Conservation (phyloP, 2,797 vertebrate genomes). For the Malacoctenus gilli region DNA sequence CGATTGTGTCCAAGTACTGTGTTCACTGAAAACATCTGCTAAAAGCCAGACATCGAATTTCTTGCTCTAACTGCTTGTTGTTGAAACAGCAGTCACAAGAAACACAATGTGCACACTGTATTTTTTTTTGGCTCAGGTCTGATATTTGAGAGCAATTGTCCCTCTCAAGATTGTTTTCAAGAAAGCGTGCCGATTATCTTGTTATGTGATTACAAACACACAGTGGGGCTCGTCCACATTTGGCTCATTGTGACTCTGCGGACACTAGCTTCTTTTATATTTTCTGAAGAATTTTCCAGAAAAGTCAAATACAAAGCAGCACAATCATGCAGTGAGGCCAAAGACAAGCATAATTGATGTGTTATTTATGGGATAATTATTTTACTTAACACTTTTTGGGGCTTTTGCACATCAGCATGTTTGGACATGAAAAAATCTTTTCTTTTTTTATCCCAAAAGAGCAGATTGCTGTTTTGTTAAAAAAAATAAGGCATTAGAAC, state of each 20-base stretch:
- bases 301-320: conserved; percentile 9
- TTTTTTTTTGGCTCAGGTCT: conserved; percentile 25
- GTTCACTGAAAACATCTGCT: too few species aligned
- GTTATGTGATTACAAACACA: conserved; percentile 68
- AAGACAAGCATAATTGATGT: conserved; percentile 53
- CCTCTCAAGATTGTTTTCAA: conserved; percentile 62
- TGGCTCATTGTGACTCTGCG: conserved; percentile 51
- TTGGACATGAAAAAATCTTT: conserved; percentile 19
- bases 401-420: conserved; percentile 14
- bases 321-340: conserved; percentile 36
- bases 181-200: conserved; percentile 60
- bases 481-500: too few species aligned
- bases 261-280: conserved; percentile 48
- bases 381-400: conserved; percentile 33
- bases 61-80: conserved; percentile 9
- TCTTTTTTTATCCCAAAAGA: conserved; percentile 6
- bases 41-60: conserved; percentile 13
- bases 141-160: conserved; percentile 58
- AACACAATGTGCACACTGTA: conserved; percentile 29
- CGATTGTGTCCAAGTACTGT: not conserved
- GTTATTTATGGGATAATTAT: conserved; percentile 56
- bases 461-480: conserved; percentile 7
- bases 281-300: conserved; percentile 4
- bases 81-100: conserved; percentile 38
- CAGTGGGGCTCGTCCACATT: conserved; percentile 56